A percentile compares a stretch with the other conserved stretches of the same genome.
phyloP scores from a whole-genome alignment of 2,797 vertebrate genomes.

The Hippopotamyrus pictus region DNA sequence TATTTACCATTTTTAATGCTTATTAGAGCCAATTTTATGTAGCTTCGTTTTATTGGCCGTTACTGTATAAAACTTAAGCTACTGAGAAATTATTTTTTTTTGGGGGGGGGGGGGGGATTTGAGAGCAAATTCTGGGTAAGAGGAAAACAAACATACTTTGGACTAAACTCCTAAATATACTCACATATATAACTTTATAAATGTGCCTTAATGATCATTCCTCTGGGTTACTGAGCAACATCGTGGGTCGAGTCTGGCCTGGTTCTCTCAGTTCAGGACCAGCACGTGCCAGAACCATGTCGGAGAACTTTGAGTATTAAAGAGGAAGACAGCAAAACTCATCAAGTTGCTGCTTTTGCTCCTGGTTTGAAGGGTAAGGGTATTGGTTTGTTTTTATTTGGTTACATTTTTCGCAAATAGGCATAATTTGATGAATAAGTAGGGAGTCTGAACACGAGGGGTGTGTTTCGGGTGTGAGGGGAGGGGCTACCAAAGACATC shows the following conservation, averaged over 20 bases:
- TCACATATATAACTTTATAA: background rate
- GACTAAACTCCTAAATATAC: background rate
- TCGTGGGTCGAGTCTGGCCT: conserved; percentile 46
- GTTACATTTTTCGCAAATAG: background rate
- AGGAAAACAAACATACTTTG: background rate
- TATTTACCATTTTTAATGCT: background rate
- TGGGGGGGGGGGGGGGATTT: background rate
- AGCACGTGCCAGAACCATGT: background rate
- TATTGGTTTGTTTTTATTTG: background rate
- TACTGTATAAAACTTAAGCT: background rate
- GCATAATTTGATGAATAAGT: background rate
- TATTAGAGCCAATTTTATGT: background rate
- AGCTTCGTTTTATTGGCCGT: background rate
- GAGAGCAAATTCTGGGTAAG: background rate
- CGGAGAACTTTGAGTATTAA: background rate
- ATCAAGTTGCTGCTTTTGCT: background rate
- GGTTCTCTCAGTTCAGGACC: background rate
- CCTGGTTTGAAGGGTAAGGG: background rate
- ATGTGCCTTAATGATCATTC: background rate
- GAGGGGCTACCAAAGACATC: background rate
- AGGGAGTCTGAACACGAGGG: background rate
- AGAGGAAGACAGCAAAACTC: background rate
- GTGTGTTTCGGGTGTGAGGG: background rate
- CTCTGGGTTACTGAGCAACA: background rate
- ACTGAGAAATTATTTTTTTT: background rate